Conservation (phyloP, 2,888 invertebrate genomes). For the Lobophora halterata region DNA sequence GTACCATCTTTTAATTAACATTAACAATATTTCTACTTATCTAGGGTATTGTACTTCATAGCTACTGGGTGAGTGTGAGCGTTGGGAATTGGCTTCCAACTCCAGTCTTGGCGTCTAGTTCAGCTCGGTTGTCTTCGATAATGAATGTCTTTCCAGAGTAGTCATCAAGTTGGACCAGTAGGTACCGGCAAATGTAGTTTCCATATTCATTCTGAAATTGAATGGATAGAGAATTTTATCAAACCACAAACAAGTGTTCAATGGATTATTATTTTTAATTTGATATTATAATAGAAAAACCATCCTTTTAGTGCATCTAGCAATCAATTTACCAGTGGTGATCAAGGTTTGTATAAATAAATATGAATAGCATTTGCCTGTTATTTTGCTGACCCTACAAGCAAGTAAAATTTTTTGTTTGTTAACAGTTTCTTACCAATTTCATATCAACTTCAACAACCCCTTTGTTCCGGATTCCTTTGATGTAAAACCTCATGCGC, state of each 20-base stretch:
- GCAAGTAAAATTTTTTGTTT: too few relatives aligned
- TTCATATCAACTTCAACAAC: conserved; percentile 93
- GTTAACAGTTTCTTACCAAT: conserved; percentile 87
- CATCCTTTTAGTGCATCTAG: too few relatives aligned
- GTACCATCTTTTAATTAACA: conserved; percentile 36
- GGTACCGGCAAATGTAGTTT: conserved; percentile 89
- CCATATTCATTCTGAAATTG: conserved; percentile 86
- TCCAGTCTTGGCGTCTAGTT: conserved; percentile 51
- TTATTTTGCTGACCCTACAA: neutral
- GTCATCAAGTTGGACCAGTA: conserved; percentile 91
- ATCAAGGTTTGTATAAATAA: too few relatives aligned
- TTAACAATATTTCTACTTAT: conserved; percentile 40
- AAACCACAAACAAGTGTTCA: too few relatives aligned
- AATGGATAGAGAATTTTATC: too few relatives aligned
- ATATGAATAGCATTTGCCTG: too few relatives aligned
- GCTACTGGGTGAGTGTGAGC: conserved; percentile 54
- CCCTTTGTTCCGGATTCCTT: conserved; percentile 90
- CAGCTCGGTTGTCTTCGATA: conserved; percentile 87
- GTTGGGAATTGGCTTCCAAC: conserved; percentile 48
- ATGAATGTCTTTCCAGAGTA: conserved; percentile 87
- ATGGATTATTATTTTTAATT: too few relatives aligned
- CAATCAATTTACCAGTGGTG: too few relatives aligned
- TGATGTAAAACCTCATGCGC: conserved; percentile 94
- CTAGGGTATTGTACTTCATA: conserved; percentile 33
- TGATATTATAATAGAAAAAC: too few relatives aligned